A percentile compares a stretch with the other conserved stretches of the same genome.
Conservation (phyloP, 2,888 invertebrate species). For the Stenolophus ochropezus region DNA sequence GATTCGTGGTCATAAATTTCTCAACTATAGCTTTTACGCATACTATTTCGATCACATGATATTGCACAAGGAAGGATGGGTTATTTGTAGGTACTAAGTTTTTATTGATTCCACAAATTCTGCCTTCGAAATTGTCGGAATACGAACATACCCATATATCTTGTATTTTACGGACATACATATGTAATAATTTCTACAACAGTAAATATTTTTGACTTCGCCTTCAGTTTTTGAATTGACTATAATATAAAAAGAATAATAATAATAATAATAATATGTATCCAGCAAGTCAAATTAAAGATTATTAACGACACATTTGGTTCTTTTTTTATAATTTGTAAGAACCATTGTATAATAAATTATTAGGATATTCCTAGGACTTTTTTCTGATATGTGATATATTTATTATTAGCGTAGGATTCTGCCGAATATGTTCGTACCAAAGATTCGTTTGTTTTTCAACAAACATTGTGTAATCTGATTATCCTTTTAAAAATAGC, state of each 20-base stretch:
- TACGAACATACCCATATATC: background rate
- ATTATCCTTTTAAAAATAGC: slow-evolving; percentile 12
- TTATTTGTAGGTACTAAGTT: slow-evolving; percentile 37
- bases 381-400: background rate
- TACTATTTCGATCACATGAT: slow-evolving; percentile 33
- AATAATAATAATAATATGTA: too few relatives aligned
- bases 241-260: too few relatives aligned
- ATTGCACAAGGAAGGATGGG: slow-evolving; percentile 33
- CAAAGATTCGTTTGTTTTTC: slow-evolving; percentile 7
- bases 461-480: slow-evolving; percentile 34
- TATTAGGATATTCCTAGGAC: too few relatives aligned
- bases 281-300: too few relatives aligned
- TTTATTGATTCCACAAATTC: slow-evolving; percentile 35
- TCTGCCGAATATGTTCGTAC: background rate
- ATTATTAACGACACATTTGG: too few relatives aligned
- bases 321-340: too few relatives aligned
- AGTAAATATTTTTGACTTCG: too few relatives aligned
- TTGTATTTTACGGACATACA: background rate
- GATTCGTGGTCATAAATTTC: slow-evolving; percentile 30
- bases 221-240: too few relatives aligned
- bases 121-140: slow-evolving; percentile 3
- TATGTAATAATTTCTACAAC: too few relatives aligned
- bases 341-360: too few relatives aligned
- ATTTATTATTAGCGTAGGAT: background rate
- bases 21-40: slow-evolving; percentile 1